Evolutionary conservation across 2,888 invertebrate species (phyloP).

Genomic region (Lasioglossum leucozonium): DNA sequence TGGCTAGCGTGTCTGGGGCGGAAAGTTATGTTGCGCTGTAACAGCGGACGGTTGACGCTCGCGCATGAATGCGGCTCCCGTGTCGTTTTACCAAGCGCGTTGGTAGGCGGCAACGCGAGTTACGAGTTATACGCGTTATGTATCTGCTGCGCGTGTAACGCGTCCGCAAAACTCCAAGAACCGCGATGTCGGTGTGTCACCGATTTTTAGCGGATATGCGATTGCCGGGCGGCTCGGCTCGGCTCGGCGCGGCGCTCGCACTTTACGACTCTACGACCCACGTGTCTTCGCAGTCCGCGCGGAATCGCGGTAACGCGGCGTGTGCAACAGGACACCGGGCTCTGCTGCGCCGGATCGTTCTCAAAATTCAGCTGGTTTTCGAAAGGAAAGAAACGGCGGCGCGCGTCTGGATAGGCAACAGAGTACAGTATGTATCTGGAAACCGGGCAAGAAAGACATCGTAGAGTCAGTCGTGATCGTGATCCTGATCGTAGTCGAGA

Average conservation of each 20-base stretch:
- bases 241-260: no score
- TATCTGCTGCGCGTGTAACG: background rate
- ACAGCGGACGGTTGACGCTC: conserved; percentile 53
- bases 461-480: background rate
- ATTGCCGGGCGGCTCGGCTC: background rate
- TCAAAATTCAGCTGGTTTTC: no score
- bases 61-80: conserved; percentile 68
- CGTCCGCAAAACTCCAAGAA: conserved; percentile 8
- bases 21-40: conserved; percentile 74
- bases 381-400: no score
- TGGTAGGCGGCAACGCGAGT: conserved; percentile 68
- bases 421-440: no score
- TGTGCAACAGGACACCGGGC: no score
- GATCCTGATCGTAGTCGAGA: background rate
- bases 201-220: background rate
- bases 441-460: no score
- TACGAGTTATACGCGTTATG: conserved; percentile 49
- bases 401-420: no score
- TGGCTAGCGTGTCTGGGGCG: conserved; percentile 49
- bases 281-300: no score
- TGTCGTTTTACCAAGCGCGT: conserved; percentile 67
- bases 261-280: background rate
- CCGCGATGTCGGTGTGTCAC: background rate
- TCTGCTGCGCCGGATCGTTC: no score
- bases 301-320: no score